Evolutionary conservation across 2,113 vertebrate genomes (phyloP), one percentile per base, ranked within the genome.

Genomic region (Deroptyus accipitrinus): DNA sequence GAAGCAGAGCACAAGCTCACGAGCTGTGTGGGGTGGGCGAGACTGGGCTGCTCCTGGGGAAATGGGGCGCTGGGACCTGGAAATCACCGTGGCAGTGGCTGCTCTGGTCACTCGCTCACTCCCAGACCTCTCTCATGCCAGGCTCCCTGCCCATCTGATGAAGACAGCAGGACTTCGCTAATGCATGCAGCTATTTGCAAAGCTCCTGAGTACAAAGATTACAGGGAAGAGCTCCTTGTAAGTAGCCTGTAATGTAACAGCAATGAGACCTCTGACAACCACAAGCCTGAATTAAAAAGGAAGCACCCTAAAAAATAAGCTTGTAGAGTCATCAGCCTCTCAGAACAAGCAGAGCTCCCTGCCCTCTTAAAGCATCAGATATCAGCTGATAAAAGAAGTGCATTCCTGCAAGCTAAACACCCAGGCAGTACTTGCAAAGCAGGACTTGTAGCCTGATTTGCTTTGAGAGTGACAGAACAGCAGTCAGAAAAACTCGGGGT

Each of bases 331-430:
- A 84, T 57, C 88, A 64, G 3, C 42, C 49, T 81, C 93, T 63
- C 68, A 54, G 66, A 79, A 88, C 22, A 35, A 84, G 73, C 52
- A 14, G 3, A 54, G 52, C 28, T 93, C 90, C 76, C 81, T 61
- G 80, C 80, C 92, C 86, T 94, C 88, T 33, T 61, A 31, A 64
- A 93, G 57, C 86, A 57, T 24, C 55, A 91, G 62, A 4, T 95
- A 90, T 73, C 94, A 85, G 77, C 4, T 79, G 80, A 94, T 94
- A 92, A 88, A 88, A 90, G 69, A 78, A 73, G 30, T 13, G 57
- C 57, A 76, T 82, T 76, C 73, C 88, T 90, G 64, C 83, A 78
- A 86, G 48, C 39, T 75, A 63, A 95, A 88, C 72, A 63, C 19
- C 55, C 61, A 83, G 76, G 86, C 77, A 17, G 76, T 10, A 86